Base-by-base conservation (phyloP, 2,797 vertebrate genomes). In the Galago senegalensis region DNA sequence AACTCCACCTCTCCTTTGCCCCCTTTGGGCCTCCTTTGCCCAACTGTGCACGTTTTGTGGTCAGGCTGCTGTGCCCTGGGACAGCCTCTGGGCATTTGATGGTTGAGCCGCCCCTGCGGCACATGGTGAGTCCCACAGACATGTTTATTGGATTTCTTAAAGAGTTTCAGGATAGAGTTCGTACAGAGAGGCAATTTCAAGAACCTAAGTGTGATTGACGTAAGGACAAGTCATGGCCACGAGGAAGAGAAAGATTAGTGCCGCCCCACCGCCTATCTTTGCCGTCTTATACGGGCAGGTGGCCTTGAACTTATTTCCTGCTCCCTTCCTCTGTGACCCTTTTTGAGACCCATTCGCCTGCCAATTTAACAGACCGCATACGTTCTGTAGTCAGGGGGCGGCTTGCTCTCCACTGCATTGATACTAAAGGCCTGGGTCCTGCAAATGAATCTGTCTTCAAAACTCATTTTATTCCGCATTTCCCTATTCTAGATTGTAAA, bases 321-420 rank as follows among this genome's bases (percentile, higher is more conserved):
- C n/a, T 76, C 5, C 40, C 0, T 40, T 61, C 12, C 21, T 69
- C 61, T 8, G 0, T 5, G 61, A 77, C 40, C 21, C 58, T 5
- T 1, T 9, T 2, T 18, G 12, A 13, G 29, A n/a, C 31, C 11
- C 60, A 9, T 46, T 34, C 49, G 14, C 40, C 29, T 14, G 3
- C 21, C 29, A 5, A 0, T 53, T 7, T 2, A 14, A 34, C 23
- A 3, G 12, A 0, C 5, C 1, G 0, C 14, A 0, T 18, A 1
- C 6, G 1, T 20, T 49, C 37, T 3, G 0, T 14, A 0, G 1
- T 25, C 25, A 0, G 13, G 7, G 53, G 13, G 49, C 12, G 10
- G 21, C 61, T 7, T 21, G 21, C 18, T 34, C 23, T 58, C 5
- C 2, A 1, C n/a, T 3, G 40, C 4, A 0, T 58, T n/a, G 0